These are phyloP conservation scores for Ips typographus DNA, from an alignment of 1,140 invertebrate species.

Conservation along the genomic window DNA sequence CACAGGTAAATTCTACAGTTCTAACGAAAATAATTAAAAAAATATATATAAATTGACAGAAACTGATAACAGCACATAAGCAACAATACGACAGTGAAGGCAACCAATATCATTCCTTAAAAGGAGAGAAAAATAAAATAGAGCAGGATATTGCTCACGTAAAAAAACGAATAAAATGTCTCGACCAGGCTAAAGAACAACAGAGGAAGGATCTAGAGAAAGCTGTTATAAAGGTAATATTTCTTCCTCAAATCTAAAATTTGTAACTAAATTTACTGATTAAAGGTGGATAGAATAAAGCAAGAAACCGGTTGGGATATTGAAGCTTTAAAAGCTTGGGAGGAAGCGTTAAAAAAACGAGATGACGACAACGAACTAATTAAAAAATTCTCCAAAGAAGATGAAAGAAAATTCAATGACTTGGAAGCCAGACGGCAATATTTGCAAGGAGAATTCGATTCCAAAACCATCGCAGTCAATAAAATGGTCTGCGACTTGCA, in stretches of 20 bases:
- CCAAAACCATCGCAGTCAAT: slow-evolving; percentile 52
- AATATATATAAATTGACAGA: slow-evolving; percentile 41
- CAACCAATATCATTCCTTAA: slow-evolving; percentile 56
- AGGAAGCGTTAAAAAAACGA: slow-evolving; percentile 61
- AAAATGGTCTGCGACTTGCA: slow-evolving; percentile 56
- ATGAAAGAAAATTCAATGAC: slow-evolving; percentile 61
- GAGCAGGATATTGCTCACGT: slow-evolving; percentile 55
- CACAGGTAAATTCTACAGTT: slow-evolving; percentile 51
- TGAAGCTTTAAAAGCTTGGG: slow-evolving; percentile 62
- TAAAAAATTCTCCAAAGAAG: slow-evolving; percentile 64
- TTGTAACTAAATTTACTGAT: background rate
- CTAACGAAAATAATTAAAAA: too few species aligned
- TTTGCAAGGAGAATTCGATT: slow-evolving; percentile 56
- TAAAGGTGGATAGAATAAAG: slow-evolving; percentile 57
- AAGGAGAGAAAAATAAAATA: slow-evolving; percentile 56
- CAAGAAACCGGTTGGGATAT: slow-evolving; percentile 62
- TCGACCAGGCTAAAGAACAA: slow-evolving; percentile 52
- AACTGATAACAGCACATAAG: slow-evolving; percentile 60
- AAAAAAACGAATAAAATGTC: slow-evolving; percentile 56
- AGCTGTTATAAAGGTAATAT: slow-evolving; percentile 53
- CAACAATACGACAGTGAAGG: slow-evolving; percentile 64
- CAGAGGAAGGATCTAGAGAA: slow-evolving; percentile 40
- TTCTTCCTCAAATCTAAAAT: background rate
- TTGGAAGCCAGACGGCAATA: slow-evolving; percentile 57
- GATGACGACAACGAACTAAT: slow-evolving; percentile 63